These are phyloP conservation scores for Lucifuga dentata DNA, from an alignment of 2,113 vertebrate genomes.

Conservation along the genomic window DNA sequence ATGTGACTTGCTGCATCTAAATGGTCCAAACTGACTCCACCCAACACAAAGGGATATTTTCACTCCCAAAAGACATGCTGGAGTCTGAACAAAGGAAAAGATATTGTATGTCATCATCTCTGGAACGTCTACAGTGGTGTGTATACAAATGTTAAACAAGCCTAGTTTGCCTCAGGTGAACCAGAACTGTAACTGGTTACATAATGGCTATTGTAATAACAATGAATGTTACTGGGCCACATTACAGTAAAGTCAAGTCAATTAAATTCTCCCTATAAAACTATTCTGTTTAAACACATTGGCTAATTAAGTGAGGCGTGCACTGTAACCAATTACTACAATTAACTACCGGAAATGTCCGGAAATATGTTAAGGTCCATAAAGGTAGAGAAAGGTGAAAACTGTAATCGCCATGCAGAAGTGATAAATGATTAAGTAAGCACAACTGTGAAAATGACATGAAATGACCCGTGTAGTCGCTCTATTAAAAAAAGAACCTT, in stretches of 20 bases:
- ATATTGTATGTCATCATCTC: constrained; percentile 45
- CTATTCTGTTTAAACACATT: constrained; percentile 29
- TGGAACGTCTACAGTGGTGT: constrained; percentile 38
- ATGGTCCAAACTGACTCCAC: constrained; percentile 1
- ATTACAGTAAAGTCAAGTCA: constrained; percentile 31
- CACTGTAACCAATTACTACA: constrained; percentile 23
- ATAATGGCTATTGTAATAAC: constrained; percentile 51
- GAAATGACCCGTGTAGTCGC: neutral
- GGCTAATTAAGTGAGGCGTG: constrained; percentile 7
- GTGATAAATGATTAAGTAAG: too few relatives aligned
- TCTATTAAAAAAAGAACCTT: neutral
- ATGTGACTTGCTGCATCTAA: too few relatives aligned
- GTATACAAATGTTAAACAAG: constrained; percentile 45
- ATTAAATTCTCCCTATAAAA: constrained; percentile 23
- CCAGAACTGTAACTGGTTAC: constrained; percentile 39
- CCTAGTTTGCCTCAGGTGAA: constrained; percentile 38
- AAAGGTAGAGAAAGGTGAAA: neutral
- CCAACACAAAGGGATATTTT: constrained; percentile 7
- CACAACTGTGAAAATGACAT: too few relatives aligned
- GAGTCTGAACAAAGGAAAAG: constrained; percentile 36
- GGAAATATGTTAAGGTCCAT: constrained; percentile 16
- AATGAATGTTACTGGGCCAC: constrained; percentile 40
- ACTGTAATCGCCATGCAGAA: neutral
- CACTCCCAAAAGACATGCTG: constrained; percentile 20
- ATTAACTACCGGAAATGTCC: too few relatives aligned